phyloP scores from a whole-genome alignment of 2,113 vertebrate genomes.

The Gallinago jamesoni region DNA sequence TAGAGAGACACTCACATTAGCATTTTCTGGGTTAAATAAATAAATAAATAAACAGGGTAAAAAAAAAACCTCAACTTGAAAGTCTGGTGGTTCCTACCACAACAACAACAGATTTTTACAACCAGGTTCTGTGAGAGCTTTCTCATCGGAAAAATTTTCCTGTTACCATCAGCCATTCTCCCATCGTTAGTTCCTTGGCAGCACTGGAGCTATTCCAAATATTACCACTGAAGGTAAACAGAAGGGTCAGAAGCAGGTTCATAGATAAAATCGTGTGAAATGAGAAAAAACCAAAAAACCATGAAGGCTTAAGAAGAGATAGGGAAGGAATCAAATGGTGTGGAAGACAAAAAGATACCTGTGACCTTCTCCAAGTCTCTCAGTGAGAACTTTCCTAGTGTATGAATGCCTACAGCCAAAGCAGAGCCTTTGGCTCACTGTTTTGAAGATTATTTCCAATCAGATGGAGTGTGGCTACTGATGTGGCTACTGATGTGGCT shows the following conservation, averaged over 20 bases:
- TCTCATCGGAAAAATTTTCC: neutral
- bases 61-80: neutral
- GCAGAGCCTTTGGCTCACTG: neutral
- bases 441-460: neutral
- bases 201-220: neutral
- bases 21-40: neutral
- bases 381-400: neutral
- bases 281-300: neutral
- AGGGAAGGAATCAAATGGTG: neutral
- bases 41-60: neutral
- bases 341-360: neutral
- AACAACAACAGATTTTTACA: neutral
- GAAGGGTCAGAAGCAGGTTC: neutral
- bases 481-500: neutral
- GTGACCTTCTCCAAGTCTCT: neutral
- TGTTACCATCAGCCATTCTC: neutral
- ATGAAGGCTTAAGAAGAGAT: neutral
- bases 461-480: neutral
- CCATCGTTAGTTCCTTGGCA: neutral
- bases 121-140: neutral
- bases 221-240: constrained; percentile 1
- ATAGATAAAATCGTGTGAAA: neutral
- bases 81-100: neutral
- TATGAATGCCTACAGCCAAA: neutral
- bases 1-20: neutral